Evolutionary conservation across 2,113 vertebrate genomes (phyloP).

Genomic region (Urocolius indicus): DNA sequence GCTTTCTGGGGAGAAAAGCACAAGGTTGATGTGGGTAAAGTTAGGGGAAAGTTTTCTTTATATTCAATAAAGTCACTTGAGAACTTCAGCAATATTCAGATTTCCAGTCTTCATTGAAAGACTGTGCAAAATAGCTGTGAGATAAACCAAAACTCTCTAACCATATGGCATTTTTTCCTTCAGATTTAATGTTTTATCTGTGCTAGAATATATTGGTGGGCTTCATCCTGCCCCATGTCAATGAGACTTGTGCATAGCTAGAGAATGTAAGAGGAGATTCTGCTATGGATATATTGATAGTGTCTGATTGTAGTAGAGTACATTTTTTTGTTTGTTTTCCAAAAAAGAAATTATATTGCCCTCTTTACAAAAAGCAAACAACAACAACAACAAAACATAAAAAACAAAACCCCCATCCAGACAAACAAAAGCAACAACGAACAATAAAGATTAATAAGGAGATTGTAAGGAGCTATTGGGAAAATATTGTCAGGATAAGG

Average conservation of each 20-base stretch:
- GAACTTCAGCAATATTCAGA: background rate
- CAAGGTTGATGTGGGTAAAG: background rate
- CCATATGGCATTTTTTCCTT: background rate
- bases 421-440: too few species aligned
- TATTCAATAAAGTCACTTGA: background rate
- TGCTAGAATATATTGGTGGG: background rate
- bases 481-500: background rate
- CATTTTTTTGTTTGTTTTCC: background rate
- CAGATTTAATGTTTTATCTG: background rate
- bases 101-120: background rate
- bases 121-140: background rate
- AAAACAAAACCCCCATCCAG: background rate
- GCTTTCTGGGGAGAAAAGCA: background rate
- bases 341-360: background rate
- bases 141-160: background rate
- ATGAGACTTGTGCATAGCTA: background rate
- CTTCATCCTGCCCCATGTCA: background rate
- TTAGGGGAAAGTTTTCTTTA: background rate
- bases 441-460: background rate
- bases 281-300: background rate
- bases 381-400: background rate
- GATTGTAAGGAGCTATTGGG: background rate
- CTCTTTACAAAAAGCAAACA: background rate
- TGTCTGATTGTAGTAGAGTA: background rate
- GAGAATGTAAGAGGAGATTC: background rate